Conservation (phyloP, 2,113 vertebrate species). For the Turdus rufiventris region DNA sequence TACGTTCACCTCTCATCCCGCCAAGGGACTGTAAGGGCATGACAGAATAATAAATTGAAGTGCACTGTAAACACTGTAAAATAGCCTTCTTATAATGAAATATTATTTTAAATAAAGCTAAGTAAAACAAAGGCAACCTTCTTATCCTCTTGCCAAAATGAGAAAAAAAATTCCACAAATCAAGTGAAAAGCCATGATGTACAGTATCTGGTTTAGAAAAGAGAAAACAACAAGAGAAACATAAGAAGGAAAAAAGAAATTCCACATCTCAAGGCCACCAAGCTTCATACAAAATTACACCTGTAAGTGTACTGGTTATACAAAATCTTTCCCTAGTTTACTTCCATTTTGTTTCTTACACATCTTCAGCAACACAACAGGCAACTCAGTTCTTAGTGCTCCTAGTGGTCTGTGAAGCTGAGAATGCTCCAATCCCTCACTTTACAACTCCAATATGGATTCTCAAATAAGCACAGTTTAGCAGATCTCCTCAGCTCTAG, state of each 20-base stretch:
- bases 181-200: background rate
- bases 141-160: background rate
- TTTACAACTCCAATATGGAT: background rate
- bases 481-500: background rate
- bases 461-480: background rate
- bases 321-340: background rate
- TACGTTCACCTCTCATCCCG: background rate
- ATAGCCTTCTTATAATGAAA: background rate
- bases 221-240: background rate
- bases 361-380: background rate
- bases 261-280: background rate
- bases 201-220: background rate
- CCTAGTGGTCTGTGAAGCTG: background rate
- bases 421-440: background rate
- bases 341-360: background rate
- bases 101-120: conserved; percentile 3
- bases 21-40: conserved; percentile 17
- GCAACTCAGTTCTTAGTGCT: background rate
- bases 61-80: conserved; percentile 17
- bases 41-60: conserved; percentile 36
- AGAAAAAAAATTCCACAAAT: background rate
- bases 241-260: background rate
- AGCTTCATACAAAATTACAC: background rate
- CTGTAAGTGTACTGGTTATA: background rate
- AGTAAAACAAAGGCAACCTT: background rate